A percentile compares a stretch with the other conserved stretches of the same genome.
Conservation (phyloP, 2,113 vertebrate genomes). For the Rynchops niger region DNA sequence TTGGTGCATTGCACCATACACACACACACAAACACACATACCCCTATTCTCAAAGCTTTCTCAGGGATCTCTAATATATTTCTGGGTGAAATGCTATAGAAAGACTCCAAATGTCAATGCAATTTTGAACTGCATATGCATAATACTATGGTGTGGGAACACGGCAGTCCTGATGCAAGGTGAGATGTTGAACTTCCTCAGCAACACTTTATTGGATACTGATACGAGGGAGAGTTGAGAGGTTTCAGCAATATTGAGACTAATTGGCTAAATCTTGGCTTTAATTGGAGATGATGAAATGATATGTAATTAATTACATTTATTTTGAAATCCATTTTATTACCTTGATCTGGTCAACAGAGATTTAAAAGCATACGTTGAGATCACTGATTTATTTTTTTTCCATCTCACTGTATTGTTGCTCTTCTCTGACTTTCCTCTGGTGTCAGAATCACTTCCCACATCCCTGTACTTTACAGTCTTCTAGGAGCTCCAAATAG, state of each 20-base stretch:
- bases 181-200: not conserved
- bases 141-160: not conserved
- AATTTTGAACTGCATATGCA: not conserved
- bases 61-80: not conserved
- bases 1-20: not conserved
- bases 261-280: not conserved
- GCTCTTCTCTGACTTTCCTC: not conserved
- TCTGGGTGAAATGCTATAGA: not conserved
- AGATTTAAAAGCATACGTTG: not conserved
- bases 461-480: not conserved
- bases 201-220: not conserved
- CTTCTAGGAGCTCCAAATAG: slow-evolving; percentile 18
- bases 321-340: not conserved
- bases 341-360: not conserved
- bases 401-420: not conserved
- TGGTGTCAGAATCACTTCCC: slow-evolving; percentile 47
- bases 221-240: not conserved
- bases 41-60: not conserved
- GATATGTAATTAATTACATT: not conserved
- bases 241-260: not conserved
- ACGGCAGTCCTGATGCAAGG: not conserved
- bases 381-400: not conserved
- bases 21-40: not conserved
- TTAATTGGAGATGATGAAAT: not conserved
- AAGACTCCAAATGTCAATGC: not conserved